A percentile compares a stretch with the other conserved stretches of the same genome.
These are phyloP conservation scores for Urocyon cinereoargenteus DNA, from an alignment of 2,797 vertebrate genomes.

Conservation along the genomic window DNA sequence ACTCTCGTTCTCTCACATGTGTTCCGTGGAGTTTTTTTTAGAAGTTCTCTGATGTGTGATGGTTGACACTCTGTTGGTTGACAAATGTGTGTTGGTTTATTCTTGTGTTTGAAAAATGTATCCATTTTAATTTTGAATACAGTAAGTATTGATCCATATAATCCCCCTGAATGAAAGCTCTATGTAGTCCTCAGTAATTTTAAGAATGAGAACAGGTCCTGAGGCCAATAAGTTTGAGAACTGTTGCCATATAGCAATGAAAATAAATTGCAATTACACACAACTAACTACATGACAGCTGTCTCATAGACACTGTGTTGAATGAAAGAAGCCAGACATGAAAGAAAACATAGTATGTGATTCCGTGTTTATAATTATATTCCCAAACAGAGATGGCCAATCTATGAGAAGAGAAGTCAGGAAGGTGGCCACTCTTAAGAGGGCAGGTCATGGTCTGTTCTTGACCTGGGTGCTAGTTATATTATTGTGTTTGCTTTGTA, in stretches of 20 bases:
- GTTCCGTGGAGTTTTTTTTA: neutral
- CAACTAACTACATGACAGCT: neutral
- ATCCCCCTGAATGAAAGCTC: neutral
- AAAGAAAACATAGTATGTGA: neutral
- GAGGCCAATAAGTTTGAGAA: neutral
- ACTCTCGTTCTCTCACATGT: neutral
- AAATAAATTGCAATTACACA: neutral
- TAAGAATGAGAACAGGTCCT: neutral
- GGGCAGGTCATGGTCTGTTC: neutral
- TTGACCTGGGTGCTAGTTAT: neutral
- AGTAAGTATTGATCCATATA: neutral
- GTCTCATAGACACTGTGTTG: neutral
- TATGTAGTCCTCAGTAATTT: neutral
- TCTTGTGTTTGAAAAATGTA: neutral
- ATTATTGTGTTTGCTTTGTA: neutral
- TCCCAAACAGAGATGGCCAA: neutral
- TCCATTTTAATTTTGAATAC: neutral
- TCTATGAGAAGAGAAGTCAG: neutral
- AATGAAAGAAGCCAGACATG: neutral
- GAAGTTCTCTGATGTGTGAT: neutral
- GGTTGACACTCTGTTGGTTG: neutral
- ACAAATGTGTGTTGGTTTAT: neutral
- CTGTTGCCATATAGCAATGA: neutral
- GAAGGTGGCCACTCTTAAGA: neutral
- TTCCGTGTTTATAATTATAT: neutral